Conservation (phyloP, 2,113 vertebrate species). For the Turnix velox region DNA sequence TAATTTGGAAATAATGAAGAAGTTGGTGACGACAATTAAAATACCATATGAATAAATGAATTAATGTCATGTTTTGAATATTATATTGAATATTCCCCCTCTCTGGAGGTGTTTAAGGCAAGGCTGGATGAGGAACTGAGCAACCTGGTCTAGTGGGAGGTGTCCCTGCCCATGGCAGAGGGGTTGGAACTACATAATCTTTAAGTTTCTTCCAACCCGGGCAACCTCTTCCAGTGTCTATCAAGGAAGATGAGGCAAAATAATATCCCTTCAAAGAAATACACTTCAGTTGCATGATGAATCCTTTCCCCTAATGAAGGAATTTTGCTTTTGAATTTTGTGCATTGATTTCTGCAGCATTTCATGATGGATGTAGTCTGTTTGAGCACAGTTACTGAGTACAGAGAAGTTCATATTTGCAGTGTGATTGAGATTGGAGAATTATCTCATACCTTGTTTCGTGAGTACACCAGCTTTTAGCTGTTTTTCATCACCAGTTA, state of each 20-base stretch:
- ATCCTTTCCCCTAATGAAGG: background rate
- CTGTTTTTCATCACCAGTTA: background rate
- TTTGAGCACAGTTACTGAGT: background rate
- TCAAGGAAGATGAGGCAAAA: background rate
- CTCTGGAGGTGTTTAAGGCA: too few relatives aligned
- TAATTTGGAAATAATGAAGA: background rate
- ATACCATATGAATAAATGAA: fast-evolving
- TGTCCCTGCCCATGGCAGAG: too few relatives aligned
- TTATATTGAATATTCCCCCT: too few relatives aligned
- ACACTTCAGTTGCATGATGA: background rate
- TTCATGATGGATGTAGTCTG: background rate
- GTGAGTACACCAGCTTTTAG: background rate
- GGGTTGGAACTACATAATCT: too few relatives aligned
- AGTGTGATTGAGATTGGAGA: background rate
- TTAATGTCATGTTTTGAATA: too few relatives aligned
- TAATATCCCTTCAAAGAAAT: background rate
- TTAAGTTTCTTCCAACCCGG: too few relatives aligned
- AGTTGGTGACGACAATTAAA: background rate
- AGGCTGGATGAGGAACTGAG: too few relatives aligned
- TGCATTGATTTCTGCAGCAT: background rate
- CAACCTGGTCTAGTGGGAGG: too few relatives aligned
- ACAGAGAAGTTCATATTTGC: background rate
- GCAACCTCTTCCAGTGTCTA: too few relatives aligned
- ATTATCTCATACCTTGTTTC: background rate
- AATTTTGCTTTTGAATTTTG: background rate